Conservation (phyloP, 1,140 invertebrate species). For the Protaetia brevitarsis region DNA sequence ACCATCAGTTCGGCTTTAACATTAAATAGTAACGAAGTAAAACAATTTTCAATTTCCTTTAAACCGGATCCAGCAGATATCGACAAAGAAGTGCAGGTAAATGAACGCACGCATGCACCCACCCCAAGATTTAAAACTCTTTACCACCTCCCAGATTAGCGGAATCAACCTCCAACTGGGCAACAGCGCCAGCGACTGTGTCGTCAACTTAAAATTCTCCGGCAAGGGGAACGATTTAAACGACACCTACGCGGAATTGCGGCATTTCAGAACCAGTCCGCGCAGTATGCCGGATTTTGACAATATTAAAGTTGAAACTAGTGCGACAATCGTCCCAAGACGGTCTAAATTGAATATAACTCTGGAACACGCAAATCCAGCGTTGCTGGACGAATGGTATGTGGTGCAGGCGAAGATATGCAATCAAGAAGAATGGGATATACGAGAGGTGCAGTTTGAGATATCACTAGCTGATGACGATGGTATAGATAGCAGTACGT, state of each 20-base stretch:
- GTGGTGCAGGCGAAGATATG: conserved; percentile 60
- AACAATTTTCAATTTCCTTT: conserved; percentile 67
- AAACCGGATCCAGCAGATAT: conserved; percentile 63
- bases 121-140: too few relatives aligned
- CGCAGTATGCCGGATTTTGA: conserved; percentile 55
- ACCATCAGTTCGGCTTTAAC: too few relatives aligned
- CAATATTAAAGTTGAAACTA: conserved; percentile 56
- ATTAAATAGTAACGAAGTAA: conserved; percentile 64
- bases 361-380: conserved; percentile 64
- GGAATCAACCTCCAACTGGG: conserved; percentile 56
- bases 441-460: conserved; percentile 53
- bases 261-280: conserved; percentile 51
- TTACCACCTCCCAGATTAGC: conserved; percentile 52
- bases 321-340: conserved; percentile 62
- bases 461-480: conserved; percentile 37
- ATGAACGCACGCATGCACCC: too few relatives aligned
- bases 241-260: conserved; percentile 52
- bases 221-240: conserved; percentile 36
- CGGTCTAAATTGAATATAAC: conserved; percentile 62
- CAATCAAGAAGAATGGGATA: conserved; percentile 59
- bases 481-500: conserved; percentile 34
- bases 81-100: conserved; percentile 68
- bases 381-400: conserved; percentile 76
- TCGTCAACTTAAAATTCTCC: conserved; percentile 54
- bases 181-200: conserved; percentile 45